Percentiles rank a stretch among this genome's conserved stretches.
phyloP scores from a whole-genome alignment of 2,113 vertebrate species.

The Lycaon pictus region DNA sequence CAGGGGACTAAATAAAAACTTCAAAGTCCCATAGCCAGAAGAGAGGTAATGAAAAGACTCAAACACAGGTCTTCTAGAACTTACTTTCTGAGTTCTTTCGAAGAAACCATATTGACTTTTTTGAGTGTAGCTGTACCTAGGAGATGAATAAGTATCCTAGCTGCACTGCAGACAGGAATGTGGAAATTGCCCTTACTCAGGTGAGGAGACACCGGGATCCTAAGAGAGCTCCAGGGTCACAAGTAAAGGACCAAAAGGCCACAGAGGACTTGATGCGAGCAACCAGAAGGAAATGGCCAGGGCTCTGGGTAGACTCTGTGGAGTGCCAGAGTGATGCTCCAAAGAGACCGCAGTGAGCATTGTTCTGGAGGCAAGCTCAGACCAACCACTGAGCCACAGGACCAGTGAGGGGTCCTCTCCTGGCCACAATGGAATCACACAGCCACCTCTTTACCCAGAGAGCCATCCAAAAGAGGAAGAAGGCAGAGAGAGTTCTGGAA shows the following conservation, averaged over 20 bases:
- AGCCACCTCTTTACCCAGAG: neutral
- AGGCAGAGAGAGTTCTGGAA: neutral
- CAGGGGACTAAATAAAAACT: neutral
- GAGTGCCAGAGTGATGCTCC: neutral
- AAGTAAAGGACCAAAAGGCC: neutral
- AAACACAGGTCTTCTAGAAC: neutral
- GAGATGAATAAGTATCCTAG: neutral
- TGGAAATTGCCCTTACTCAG: neutral
- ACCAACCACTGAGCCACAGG: neutral
- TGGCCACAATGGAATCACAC: fast-evolving
- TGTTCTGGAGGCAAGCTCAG: neutral
- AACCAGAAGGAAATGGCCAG: neutral
- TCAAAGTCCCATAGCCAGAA: neutral
- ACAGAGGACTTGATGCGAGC: neutral
- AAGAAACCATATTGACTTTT: neutral
- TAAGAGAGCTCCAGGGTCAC: neutral
- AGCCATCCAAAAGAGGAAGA: neutral
- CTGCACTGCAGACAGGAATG: neutral
- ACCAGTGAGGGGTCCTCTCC: neutral
- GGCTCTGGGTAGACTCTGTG: neutral
- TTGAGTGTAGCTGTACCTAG: neutral
- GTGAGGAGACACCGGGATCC: neutral
- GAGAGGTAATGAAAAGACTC: neutral
- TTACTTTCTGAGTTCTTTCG: neutral
- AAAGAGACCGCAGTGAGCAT: neutral